Base-by-base conservation (phyloP, 2,888 invertebrate species). In the Caenorhabditis japonica region DNA sequence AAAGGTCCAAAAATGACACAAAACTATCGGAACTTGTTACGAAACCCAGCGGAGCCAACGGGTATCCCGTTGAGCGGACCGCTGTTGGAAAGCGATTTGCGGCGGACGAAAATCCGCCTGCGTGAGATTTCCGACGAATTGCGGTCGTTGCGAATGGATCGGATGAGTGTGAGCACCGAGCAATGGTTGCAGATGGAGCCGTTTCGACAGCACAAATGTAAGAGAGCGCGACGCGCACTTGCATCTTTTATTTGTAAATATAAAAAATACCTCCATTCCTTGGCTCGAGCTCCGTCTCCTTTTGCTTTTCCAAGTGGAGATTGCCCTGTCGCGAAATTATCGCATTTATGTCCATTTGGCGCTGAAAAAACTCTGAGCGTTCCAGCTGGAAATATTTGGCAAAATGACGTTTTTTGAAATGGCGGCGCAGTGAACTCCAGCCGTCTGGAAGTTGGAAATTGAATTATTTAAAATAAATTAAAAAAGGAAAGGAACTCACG, bases 121-220 rank as follows among this genome's bases (percentile, higher is more conserved):
- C 51, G 55, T 4, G 77, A 75, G 23, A 77, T 77, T 56, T 69
- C 74, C 25, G 56, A 58, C 33, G 69, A 77, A 39, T 46, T 77
- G 4, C 46, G 60, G 30, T 13, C 52, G 2, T 15, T 75, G 19
- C 30, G 71, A 58, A 61, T 68, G 8, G 61, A 71, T 39, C 55
- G 75, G 12, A 61, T 64, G 46, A 56, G 23, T 15, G 27, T 75
- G 27, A 66, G 58, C 38, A 72, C 71, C 10, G 68, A 71, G 13
- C 60, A 77, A 27, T 77, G 68, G 55, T 13, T 62, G 27, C 49
- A 41, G 43, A 55, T 46, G 23, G 25, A 33, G n/a, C 39, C 55
- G 19, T 66, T 61, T 33, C 33, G 59, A 19, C 38, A 58, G 44
- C 58, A 66, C 2, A 56, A 27, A 23, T 27, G 58, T 68, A 3